Conservation (phyloP, 1,140 invertebrate genomes). For the Leptopilina clavipes region DNA sequence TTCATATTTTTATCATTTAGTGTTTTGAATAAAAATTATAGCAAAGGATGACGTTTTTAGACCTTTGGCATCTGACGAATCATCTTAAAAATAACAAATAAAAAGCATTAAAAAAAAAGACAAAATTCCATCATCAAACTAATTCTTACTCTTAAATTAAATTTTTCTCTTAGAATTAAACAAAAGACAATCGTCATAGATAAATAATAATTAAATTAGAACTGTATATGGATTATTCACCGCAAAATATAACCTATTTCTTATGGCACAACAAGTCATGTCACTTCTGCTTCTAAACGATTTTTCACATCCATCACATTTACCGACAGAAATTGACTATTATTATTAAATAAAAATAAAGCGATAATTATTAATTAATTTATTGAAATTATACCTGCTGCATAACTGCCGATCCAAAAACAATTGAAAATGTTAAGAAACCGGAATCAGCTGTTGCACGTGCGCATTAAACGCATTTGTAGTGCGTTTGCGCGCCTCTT, state of each 20-base stretch:
- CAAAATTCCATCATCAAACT: too few species aligned
- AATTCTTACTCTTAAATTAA: too few species aligned
- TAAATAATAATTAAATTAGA: too few species aligned
- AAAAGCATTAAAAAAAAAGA: too few species aligned
- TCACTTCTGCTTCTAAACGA: not conserved
- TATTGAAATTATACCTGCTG: not conserved
- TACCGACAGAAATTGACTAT: not conserved
- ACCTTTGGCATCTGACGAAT: constrained; percentile 2
- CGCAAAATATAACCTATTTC: too few species aligned
- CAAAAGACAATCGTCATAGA: too few species aligned
- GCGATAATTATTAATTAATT: not conserved
- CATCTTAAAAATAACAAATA: not conserved
- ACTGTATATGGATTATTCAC: too few species aligned
- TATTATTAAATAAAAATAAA: not conserved
- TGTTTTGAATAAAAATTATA: not conserved
- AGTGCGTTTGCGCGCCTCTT: not conserved
- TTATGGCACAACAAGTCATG: not conserved
- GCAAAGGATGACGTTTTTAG: not conserved
- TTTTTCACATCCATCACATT: not conserved
- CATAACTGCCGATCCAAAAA: not conserved
- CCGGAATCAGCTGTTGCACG: constrained; percentile 1
- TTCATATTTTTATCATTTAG: not conserved
- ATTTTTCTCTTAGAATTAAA: too few species aligned
- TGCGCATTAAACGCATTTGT: not conserved
- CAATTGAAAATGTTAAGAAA: constrained; percentile 23